These are phyloP conservation scores for Vollenhovia emeryi DNA, from an alignment of 1,140 invertebrate genomes.

Conservation along the genomic window DNA sequence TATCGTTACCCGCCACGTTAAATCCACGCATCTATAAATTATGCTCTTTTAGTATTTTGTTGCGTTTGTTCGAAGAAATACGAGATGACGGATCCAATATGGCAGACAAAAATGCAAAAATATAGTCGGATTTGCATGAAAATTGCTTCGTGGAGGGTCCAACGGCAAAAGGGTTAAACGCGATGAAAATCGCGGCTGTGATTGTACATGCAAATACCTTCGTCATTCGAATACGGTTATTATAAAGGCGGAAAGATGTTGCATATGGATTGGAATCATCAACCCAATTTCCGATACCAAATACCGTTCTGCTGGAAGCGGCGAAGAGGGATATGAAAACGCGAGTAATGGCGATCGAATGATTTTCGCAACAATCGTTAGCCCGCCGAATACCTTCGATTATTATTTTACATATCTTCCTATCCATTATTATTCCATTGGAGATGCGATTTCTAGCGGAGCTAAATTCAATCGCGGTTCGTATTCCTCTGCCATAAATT, in stretches of 20 bases:
- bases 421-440: conserved; percentile 15
- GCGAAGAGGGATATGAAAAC: conserved; percentile 12
- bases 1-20: conserved; percentile 29
- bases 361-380: conserved; percentile 29
- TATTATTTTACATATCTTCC: conserved; percentile 20
- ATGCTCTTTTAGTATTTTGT: conserved; percentile 31
- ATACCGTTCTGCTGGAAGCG: background rate
- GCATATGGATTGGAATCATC: conserved; percentile 30
- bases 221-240: conserved; percentile 33
- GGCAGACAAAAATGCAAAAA: conserved; percentile 53
- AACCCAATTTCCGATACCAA: conserved; percentile 33
- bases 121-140: conserved; percentile 44
- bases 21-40: conserved; percentile 51
- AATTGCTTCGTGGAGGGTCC: conserved; percentile 27
- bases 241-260: conserved; percentile 43
- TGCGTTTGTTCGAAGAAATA: conserved; percentile 7
- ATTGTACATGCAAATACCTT: conserved; percentile 35
- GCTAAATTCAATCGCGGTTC: background rate
- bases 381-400: background rate
- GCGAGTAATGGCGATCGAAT: conserved; percentile 17
- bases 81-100: conserved; percentile 26
- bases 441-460: conserved; percentile 37
- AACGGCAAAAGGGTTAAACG: conserved; percentile 29
- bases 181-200: conserved; percentile 41
- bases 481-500: conserved; percentile 3